Base-by-base conservation (phyloP, 2,888 invertebrate genomes). In the Rhagium mordax region DNA sequence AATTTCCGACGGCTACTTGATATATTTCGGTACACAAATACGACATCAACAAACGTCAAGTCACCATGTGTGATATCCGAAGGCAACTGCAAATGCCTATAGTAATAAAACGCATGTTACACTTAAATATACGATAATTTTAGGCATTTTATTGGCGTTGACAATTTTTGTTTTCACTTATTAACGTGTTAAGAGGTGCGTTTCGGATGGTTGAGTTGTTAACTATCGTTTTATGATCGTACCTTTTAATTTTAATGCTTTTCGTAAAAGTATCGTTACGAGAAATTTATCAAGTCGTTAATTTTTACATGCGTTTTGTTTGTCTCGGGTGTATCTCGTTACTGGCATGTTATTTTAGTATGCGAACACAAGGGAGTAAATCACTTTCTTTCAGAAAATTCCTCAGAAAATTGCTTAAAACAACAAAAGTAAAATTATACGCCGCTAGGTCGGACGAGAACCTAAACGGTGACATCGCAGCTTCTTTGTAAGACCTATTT, bases 1-100 rank as follows among this genome's bases (percentile, higher is more conserved):
- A 61, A 67, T 78, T 82, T 81, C 81, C 82, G 82, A 78, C 81
- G 77, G 61, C 59, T 29, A 61, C 60, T 71, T 71, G 66, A 71
- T 73, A 57, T 69, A 68, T 64, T 68, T 64, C 51, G 59, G 68
- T 69, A 61, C 62, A 55, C 70, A 64, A 13, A 60, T 51, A 24
- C 61, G 62, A 60, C 62, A 62, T 70, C 70, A 70, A 27, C 15
- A 18, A 55, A 33, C 59, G 71, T 65, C 60, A 60, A 51, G 21
- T 71, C n/a, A 53, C 67, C 67, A 21, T 18, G 57, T 24, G 21
- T 70, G 70, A 70, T 51, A 47, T 62, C 41, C 70, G 49, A 51
- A 62, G 47, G 51, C 72, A 72, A 72, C 68, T 72, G 72, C 68
- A 8, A 66, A 33, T 48, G 59, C 24, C 71, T 66, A 69, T 69